phyloP scores from a whole-genome alignment of 2,888 invertebrate species.

The Euphydryas editha region DNA sequence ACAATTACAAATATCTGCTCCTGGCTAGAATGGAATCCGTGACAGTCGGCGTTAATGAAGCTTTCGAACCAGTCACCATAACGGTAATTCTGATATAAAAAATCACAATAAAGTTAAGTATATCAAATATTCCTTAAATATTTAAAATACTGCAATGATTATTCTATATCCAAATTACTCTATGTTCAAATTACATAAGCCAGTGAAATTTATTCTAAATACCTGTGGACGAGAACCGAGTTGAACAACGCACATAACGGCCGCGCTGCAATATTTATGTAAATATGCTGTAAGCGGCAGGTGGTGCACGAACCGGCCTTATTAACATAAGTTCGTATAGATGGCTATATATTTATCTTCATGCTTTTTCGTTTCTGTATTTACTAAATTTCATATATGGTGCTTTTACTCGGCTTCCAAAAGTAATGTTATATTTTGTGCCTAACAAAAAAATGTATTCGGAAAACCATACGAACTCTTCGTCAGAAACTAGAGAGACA shows the following conservation, averaged over 20 bases:
- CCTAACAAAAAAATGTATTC: too few relatives aligned
- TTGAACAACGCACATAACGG: slow-evolving; percentile 32
- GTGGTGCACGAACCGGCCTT: slow-evolving; percentile 32
- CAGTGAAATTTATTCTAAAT: slow-evolving; percentile 38
- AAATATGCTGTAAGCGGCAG: slow-evolving; percentile 40
- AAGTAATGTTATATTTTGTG: not conserved
- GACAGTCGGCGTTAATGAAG: too few relatives aligned
- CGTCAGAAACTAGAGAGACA: too few relatives aligned
- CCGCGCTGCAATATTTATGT: slow-evolving; percentile 41
- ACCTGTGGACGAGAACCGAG: slow-evolving; percentile 37
- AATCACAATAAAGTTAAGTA: too few relatives aligned
- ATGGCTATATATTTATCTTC: slow-evolving; percentile 22
- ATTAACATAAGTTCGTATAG: slow-evolving; percentile 41
- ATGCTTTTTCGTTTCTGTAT: slow-evolving; percentile 4
- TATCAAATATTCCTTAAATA: not conserved
- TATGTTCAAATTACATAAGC: slow-evolving; percentile 19
- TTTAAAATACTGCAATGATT: not conserved
- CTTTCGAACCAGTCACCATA: too few relatives aligned
- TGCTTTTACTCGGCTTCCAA: not conserved
- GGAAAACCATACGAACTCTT: too few relatives aligned
- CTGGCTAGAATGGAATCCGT: too few relatives aligned
- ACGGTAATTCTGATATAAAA: too few relatives aligned
- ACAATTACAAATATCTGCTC: too few relatives aligned
- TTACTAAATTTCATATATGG: not conserved
- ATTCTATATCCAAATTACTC: slow-evolving; percentile 1